Base-by-base conservation (phyloP, 2,797 vertebrate genomes). In the Sylvilagus floridanus region DNA sequence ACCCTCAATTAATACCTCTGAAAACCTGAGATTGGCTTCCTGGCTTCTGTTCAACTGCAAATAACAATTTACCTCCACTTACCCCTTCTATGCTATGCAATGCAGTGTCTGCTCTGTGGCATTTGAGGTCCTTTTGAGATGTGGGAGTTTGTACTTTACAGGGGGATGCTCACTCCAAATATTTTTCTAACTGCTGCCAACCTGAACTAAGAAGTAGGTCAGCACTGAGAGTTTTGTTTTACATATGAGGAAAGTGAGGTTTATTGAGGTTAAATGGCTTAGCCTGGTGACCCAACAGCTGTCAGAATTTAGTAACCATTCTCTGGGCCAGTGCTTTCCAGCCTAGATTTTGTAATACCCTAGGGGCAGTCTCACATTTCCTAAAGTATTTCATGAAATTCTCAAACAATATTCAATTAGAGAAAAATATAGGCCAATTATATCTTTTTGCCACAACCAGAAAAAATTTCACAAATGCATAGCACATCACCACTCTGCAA, bases 231-330 rank as follows among this genome's bases (percentile, higher is more conserved):
- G 71, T 95, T 96, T 94, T 96, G 90, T 76, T 96, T 96, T 78
- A 93, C 77, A 95, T 84, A 97, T 94, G 82, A 96, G 69, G 93
- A 93, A 95, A 95, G 96, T 93, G 77, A 95, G 83, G 77, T 95
- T 92, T 97, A 87, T 82, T 79, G 83, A 85, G 73, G 83, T 96
- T 93, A 95, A 96, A 95, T 95, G 95, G 93, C 93, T 96, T 96
- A 93, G 91, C 81, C 94, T 9, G 35, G 35, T 97, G 94, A 97
- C 94, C 94, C 92, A 96, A 95, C 93, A 97, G 92, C 95, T 96
- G 94, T 96, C 91, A 95, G 93, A 95, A 95, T 96, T 96, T 93
- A 97, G 95, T 97, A 96, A 96, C 92, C 87, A 88, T 92, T 95
- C 96, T 89, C 78, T 84, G 88, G 85, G 84, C 96, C 92, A 96